phyloP scores from a whole-genome alignment of 2,797 vertebrate genomes.

The Macrochelys suwanniensis region DNA sequence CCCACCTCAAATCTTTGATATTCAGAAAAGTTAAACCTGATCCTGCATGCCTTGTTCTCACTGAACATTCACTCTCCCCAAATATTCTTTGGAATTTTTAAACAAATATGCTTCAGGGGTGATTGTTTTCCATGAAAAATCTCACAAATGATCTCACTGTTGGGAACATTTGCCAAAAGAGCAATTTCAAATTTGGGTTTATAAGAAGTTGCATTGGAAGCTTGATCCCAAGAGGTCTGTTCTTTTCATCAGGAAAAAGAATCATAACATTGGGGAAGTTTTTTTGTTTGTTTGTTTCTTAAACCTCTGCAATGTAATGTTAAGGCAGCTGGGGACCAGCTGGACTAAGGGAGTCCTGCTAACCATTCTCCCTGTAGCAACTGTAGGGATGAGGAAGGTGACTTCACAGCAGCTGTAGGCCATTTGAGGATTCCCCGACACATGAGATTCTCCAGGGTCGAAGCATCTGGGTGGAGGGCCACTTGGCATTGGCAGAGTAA shows the following conservation, averaged over 20 bases:
- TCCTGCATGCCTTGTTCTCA: neutral
- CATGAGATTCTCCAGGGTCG: neutral
- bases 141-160: neutral
- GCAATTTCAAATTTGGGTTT: slow-evolving; percentile 8
- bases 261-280: slow-evolving; percentile 13
- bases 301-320: neutral
- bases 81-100: neutral
- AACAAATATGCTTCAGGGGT: neutral
- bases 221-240: slow-evolving; percentile 1
- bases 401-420: neutral
- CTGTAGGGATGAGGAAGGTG: neutral
- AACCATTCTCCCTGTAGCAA: neutral
- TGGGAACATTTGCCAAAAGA: neutral
- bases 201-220: slow-evolving; percentile 8
- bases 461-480: neutral
- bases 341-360: neutral
- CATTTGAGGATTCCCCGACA: neutral
- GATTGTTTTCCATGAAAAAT: slow-evolving; percentile 33
- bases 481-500: neutral
- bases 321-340: neutral
- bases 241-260: neutral
- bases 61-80: neutral
- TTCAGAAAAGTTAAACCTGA: neutral
- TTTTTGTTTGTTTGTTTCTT: neutral
- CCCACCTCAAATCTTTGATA: neutral